Evolutionary conservation across 1,140 invertebrate species (phyloP).

Genomic region (Eumaeus atala): DNA sequence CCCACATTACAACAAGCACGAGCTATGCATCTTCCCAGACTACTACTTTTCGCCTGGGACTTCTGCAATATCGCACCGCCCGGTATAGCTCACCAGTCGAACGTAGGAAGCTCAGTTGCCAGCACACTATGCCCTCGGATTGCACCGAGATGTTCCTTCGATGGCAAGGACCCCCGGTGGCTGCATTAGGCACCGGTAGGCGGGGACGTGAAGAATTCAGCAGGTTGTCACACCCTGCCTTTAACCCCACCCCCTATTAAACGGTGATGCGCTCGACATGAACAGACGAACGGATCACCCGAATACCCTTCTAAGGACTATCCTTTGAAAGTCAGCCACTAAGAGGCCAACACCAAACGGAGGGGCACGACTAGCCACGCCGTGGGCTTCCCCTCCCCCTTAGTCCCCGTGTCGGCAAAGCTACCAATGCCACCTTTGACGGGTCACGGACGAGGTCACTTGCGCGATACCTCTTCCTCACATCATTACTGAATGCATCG

Average conservation of each 20-base stretch:
- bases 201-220: no score
- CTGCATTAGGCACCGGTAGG: no score
- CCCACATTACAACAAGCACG: background rate
- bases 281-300: no score
- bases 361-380: background rate
- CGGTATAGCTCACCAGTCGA: background rate
- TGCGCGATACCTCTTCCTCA: background rate
- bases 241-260: no score
- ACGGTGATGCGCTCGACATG: no score
- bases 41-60: background rate
- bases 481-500: conserved; percentile 6
- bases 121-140: background rate
- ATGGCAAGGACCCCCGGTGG: no score
- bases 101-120: background rate
- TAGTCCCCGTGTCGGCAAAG: conserved; percentile 1
- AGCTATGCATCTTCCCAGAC: background rate
- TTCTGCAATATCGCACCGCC: background rate
- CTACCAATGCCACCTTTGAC: background rate
- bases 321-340: background rate
- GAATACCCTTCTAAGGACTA: background rate
- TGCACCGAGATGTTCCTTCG: no score
- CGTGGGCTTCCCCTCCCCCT: conserved; percentile 2
- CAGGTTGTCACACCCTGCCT: no score
- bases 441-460: background rate
- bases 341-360: conserved; percentile 8